Evolutionary conservation across 37 sponge, comb jelly and placozoan genomes (phyloP).

Genomic region (Petrosia ficiformis): DNA sequence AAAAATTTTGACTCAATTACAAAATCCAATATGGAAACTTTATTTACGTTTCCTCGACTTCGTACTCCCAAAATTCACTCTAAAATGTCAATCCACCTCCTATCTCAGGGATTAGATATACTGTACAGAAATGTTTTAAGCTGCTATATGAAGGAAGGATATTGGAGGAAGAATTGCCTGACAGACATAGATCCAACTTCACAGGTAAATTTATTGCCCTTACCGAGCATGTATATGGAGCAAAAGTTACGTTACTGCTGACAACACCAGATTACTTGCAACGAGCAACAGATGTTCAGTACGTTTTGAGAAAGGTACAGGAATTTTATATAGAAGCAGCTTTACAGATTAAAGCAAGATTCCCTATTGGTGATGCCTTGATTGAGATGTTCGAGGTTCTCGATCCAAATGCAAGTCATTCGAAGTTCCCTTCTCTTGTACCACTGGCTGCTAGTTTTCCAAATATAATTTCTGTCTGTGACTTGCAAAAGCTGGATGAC

Average conservation of each 20-base stretch:
- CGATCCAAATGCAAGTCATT: neutral
- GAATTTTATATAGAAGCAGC: conserved; percentile 20
- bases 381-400: neutral
- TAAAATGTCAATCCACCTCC: neutral
- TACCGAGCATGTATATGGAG: no score
- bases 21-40: conserved; percentile 36
- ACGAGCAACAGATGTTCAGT: neutral
- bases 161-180: no score
- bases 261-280: neutral
- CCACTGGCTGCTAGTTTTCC: conserved; percentile 2
- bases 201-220: no score
- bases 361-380: conserved; percentile 3
- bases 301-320: neutral
- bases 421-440: conserved; percentile 8
- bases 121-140: no score
- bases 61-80: no score
- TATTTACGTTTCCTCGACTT: conserved; percentile 10
- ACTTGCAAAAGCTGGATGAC: neutral
- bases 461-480: neutral
- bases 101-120: neutral
- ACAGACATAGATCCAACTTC: no score
- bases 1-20: neutral
- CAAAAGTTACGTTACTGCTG: no score
- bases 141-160: no score
- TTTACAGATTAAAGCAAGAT: neutral